A percentile compares a stretch with the other conserved stretches of the same genome.
Evolutionary conservation across 2,797 vertebrate genomes (phyloP).

Genomic region (Hippocampus kuda): DNA sequence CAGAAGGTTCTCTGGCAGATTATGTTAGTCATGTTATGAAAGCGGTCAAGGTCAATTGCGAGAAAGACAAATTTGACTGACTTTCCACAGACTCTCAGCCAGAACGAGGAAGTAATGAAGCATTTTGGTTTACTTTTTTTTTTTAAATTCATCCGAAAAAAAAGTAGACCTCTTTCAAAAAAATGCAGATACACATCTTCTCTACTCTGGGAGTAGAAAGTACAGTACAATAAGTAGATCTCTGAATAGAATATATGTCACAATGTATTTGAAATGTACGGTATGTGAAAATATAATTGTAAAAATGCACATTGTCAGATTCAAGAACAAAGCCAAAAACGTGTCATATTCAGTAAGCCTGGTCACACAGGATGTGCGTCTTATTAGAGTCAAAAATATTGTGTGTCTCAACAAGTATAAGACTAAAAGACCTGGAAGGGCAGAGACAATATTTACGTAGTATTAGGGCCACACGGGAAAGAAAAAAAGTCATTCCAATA

Average conservation of each 20-base stretch:
- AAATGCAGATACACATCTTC: conserved; percentile 67
- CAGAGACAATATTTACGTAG: not conserved
- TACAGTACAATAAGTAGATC: conserved; percentile 74
- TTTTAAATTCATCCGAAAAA: conserved; percentile 72
- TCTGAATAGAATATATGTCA: conserved; percentile 49
- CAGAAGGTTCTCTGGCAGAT: conserved; percentile 30
- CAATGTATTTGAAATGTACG: conserved; percentile 36
- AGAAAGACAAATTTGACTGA: not conserved
- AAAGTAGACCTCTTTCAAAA: conserved; percentile 63
- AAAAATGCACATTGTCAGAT: conserved; percentile 44
- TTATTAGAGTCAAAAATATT: not conserved
- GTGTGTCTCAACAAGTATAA: not conserved
- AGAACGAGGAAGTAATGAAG: not conserved
- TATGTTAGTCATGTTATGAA: conserved; percentile 4
- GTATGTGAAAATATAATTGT: conserved; percentile 45
- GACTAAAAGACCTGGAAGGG: not conserved
- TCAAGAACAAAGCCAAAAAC: conserved; percentile 36
- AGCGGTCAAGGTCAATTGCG: not conserved
- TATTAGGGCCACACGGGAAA: not conserved
- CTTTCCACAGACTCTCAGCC: not conserved
- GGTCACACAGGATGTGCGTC: not conserved
- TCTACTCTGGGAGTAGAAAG: conserved; percentile 64
- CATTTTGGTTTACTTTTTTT: conserved; percentile 24
- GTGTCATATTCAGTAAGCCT: conserved; percentile 29
- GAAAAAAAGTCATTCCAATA: not conserved